phyloP scores from a whole-genome alignment of 2,113 vertebrate species.

The Oncorhynchus nerka region DNA sequence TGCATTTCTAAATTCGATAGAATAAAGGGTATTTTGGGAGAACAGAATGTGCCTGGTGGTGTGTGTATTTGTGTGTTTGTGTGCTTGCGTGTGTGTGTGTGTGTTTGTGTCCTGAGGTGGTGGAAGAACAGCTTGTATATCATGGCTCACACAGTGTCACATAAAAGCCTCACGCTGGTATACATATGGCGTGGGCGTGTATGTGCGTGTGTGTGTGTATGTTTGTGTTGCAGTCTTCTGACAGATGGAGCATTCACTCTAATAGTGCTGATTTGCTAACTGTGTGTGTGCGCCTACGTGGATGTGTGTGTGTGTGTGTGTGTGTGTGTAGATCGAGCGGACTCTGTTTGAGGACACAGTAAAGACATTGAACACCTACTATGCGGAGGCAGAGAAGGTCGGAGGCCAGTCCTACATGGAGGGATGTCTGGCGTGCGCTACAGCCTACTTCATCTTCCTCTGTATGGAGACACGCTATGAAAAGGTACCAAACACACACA shows the following conservation, averaged over 20 bases:
- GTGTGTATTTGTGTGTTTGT: not conserved
- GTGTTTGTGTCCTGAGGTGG: not conserved
- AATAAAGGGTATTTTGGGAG: constrained; percentile 17
- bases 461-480: constrained; percentile 99
- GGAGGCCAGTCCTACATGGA: constrained; percentile 95
- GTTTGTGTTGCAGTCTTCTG: constrained; percentile 12
- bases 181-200: not conserved
- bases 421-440: constrained; percentile 91
- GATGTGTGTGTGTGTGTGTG: not conserved
- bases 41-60: constrained; percentile 32
- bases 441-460: constrained; percentile 96
- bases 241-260: not conserved
- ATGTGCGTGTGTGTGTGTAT: not conserved
- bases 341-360: constrained; percentile 95
- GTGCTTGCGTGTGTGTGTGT: not conserved
- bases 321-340: constrained; percentile 83
- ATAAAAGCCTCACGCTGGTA: not conserved
- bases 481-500: constrained; percentile 75
- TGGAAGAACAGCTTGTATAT: not conserved
- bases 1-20: constrained; percentile 23
- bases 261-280: not conserved
- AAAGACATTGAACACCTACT: constrained; percentile 93
- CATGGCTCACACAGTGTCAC: not conserved
- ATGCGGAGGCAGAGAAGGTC: constrained; percentile 93
- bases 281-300: not conserved